A percentile compares a stretch with the other conserved stretches of the same genome.
Conservation (phyloP, 2,888 invertebrate genomes). For the Polymixis flavicincta region DNA sequence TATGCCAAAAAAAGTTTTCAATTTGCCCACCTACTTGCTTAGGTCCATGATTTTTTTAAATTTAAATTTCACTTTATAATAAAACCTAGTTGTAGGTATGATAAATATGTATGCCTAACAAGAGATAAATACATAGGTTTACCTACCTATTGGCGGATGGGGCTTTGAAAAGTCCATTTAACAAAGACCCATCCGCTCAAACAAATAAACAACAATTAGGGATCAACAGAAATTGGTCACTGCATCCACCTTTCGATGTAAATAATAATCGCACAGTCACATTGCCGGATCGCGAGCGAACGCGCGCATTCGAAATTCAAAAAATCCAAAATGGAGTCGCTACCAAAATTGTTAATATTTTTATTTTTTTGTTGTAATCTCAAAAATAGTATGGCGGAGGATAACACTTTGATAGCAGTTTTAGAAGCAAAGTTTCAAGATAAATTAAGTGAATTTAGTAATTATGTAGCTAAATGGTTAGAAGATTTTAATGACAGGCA, state of each 20-base stretch:
- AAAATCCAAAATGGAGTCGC: slow-evolving; percentile 65
- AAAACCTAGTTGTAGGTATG: slow-evolving; percentile 5
- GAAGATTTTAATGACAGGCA: slow-evolving; percentile 81
- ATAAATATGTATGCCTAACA: neutral
- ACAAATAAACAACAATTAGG: neutral
- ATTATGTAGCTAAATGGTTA: slow-evolving; percentile 70
- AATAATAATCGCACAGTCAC: slow-evolving; percentile 67
- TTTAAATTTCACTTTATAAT: slow-evolving; percentile 29
- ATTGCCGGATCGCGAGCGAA: slow-evolving; percentile 63
- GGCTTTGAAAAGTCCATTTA: slow-evolving; percentile 17
- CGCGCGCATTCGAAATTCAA: slow-evolving; percentile 70
- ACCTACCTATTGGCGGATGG: no score
- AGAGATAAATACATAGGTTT: neutral
- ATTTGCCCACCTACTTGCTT: neutral
- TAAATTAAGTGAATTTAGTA: slow-evolving; percentile 72
- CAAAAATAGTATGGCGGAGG: slow-evolving; percentile 38
- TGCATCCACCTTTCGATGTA: slow-evolving; percentile 24
- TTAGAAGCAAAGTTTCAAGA: slow-evolving; percentile 74
- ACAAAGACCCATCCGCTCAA: neutral
- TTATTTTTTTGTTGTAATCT: slow-evolving; percentile 48
- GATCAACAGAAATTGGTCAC: slow-evolving; percentile 5
- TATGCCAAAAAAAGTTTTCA: neutral
- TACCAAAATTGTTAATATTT: slow-evolving; percentile 42
- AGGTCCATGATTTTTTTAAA: neutral
- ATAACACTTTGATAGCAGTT: slow-evolving; percentile 53